phyloP scores from a whole-genome alignment of 2,888 invertebrate species.

The Hoplodrina blanda region DNA sequence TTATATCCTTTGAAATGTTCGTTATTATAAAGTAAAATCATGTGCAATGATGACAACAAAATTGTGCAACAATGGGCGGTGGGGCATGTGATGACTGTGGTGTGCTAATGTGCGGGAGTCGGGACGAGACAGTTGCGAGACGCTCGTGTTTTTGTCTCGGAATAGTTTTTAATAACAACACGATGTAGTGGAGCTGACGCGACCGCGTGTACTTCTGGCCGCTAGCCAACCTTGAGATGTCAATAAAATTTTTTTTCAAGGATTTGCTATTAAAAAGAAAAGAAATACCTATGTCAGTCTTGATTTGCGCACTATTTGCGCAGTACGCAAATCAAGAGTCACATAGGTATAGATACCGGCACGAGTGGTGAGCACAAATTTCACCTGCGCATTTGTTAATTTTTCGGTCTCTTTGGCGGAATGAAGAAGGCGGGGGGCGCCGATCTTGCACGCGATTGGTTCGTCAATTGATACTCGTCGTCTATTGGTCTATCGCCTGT shows the following conservation, averaged over 20 bases:
- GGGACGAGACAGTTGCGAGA: conserved; percentile 72
- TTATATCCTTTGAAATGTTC: conserved; percentile 5
- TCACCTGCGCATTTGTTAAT: too few relatives aligned
- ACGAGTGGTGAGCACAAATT: too few relatives aligned
- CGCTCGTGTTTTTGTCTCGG: conserved; percentile 68
- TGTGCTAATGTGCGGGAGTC: conserved; percentile 45
- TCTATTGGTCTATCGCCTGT: too few relatives aligned
- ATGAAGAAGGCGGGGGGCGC: too few relatives aligned
- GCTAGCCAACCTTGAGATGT: conserved; percentile 69
- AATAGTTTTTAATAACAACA: conserved; percentile 69
- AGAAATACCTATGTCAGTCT: conserved; percentile 7
- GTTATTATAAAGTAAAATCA: conserved; percentile 24
- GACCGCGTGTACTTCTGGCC: conserved; percentile 70
- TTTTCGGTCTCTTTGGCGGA: too few relatives aligned
- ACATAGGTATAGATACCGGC: too few relatives aligned
- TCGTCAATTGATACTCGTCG: too few relatives aligned
- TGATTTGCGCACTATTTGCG: conserved; percentile 2
- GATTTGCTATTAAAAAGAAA: conserved; percentile 55
- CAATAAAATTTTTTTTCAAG: conserved; percentile 62
- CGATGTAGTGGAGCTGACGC: conserved; percentile 65
- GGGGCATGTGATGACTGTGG: conserved; percentile 31
- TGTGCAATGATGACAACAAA: conserved; percentile 29
- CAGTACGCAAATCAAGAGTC: neutral
- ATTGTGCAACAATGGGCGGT: conserved; percentile 40
- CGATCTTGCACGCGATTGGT: too few relatives aligned